These are phyloP conservation scores for Sebastes dallii DNA, from an alignment of 2,797 vertebrate species.

Conservation along the genomic window DNA sequence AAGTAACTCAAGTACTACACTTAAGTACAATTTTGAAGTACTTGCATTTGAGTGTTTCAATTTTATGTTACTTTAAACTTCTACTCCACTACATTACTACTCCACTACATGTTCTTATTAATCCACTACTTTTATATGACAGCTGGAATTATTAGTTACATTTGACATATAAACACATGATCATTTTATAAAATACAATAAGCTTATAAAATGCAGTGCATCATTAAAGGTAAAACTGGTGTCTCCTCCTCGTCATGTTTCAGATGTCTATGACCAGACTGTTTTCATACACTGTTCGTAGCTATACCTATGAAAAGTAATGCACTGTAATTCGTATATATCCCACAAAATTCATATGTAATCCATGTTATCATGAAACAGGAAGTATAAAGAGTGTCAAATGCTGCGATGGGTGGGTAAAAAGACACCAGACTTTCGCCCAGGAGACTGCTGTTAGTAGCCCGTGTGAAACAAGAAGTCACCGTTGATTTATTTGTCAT, in stretches of 20 bases:
- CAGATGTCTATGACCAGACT: no score
- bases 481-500: rapidly evolving
- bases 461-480: no score
- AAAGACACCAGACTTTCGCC: no score
- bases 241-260: no score
- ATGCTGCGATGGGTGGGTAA: rapidly evolving
- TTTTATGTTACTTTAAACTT: not conserved
- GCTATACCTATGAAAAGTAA: no score
- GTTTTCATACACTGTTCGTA: not conserved
- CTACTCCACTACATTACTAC: not conserved
- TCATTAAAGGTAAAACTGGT: no score
- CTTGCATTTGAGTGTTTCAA: not conserved
- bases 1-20: not conserved
- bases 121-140: not conserved
- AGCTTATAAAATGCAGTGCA: no score
- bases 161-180: not conserved
- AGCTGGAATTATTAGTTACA: no score
- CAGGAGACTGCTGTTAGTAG: no score
- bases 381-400: rapidly evolving
- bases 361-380: no score
- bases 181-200: rapidly evolving
- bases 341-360: no score
- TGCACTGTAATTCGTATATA: no score
- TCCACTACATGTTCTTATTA: not conserved
- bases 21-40: not conserved